These are phyloP conservation scores for Adoxophyes honmai DNA, from an alignment of 1,140 invertebrate species.

Conservation along the genomic window DNA sequence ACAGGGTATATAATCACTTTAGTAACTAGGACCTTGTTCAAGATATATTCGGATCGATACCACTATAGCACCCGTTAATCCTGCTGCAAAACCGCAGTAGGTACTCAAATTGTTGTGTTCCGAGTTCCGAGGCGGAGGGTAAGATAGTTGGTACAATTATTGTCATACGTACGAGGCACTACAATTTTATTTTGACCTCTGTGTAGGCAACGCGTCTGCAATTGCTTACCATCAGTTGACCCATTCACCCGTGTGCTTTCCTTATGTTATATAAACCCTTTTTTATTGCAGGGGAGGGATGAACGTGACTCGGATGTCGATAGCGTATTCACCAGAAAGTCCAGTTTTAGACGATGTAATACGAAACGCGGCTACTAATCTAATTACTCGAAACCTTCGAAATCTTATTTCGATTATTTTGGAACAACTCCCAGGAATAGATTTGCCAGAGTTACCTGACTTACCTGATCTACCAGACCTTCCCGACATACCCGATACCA, in stretches of 20 bases:
- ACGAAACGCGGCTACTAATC: slow-evolving; percentile 38
- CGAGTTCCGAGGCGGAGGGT: no score
- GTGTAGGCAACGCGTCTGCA: no score
- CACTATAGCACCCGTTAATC: no score
- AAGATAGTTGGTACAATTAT: no score
- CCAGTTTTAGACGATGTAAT: slow-evolving; percentile 53
- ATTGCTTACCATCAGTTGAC: slow-evolving; percentile 14
- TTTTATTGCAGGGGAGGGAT: slow-evolving; percentile 47
- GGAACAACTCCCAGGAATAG: slow-evolving; percentile 27
- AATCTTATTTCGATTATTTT: slow-evolving; percentile 35
- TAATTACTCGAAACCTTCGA: slow-evolving; percentile 38
- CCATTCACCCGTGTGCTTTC: not conserved
- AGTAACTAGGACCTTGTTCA: no score
- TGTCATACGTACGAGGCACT: no score
- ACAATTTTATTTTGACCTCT: no score
- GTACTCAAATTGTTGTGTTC: no score
- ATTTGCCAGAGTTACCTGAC: slow-evolving; percentile 24
- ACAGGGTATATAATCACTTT: no score
- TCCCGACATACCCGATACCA: not conserved
- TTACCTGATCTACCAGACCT: slow-evolving; percentile 30
- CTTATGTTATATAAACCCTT: not conserved
- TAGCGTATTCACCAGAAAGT: slow-evolving; percentile 61
- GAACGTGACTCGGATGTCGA: slow-evolving; percentile 44
- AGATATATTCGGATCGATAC: no score
- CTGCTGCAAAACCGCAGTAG: no score